phyloP scores from a whole-genome alignment of 37 sponge, comb jelly and placozoan genomes.

The Bolinopsis microptera region DNA sequence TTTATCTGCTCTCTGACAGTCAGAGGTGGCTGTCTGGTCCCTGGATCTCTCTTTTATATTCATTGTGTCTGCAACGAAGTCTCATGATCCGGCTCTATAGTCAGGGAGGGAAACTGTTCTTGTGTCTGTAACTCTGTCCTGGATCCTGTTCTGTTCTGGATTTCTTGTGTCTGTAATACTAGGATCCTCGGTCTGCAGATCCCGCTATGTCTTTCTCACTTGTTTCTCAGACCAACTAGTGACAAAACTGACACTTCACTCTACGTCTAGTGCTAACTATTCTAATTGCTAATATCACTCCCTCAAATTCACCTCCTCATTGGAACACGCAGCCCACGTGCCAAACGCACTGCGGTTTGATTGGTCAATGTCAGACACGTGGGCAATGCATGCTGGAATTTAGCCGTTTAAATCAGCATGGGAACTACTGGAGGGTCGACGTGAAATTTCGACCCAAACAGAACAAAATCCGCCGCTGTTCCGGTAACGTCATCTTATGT shows the following conservation, averaged over 20 bases:
- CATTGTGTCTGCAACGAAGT: too few species aligned
- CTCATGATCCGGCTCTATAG: too few species aligned
- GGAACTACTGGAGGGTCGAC: background rate
- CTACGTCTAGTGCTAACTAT: background rate
- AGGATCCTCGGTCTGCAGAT: too few species aligned
- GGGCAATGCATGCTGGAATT: background rate
- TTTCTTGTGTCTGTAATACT: too few species aligned
- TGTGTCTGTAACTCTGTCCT: too few species aligned
- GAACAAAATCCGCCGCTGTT: background rate
- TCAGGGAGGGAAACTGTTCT: too few species aligned
- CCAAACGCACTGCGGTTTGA: background rate
- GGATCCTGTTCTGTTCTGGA: too few species aligned
- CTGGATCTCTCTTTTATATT: too few species aligned
- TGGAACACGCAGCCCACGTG: background rate
- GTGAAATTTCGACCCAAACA: background rate
- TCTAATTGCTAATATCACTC: background rate
- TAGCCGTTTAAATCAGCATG: background rate
- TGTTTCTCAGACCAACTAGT: background rate
- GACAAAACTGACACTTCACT: background rate
- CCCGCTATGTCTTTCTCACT: too few species aligned
- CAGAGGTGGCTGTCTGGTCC: too few species aligned
- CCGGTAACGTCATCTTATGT: background rate
- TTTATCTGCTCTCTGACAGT: too few species aligned
- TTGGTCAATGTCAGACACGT: constrained; percentile 2
- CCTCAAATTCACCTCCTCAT: background rate